phyloP scores from a whole-genome alignment of 2,113 vertebrate genomes.

The Cebidichthys violaceus region DNA sequence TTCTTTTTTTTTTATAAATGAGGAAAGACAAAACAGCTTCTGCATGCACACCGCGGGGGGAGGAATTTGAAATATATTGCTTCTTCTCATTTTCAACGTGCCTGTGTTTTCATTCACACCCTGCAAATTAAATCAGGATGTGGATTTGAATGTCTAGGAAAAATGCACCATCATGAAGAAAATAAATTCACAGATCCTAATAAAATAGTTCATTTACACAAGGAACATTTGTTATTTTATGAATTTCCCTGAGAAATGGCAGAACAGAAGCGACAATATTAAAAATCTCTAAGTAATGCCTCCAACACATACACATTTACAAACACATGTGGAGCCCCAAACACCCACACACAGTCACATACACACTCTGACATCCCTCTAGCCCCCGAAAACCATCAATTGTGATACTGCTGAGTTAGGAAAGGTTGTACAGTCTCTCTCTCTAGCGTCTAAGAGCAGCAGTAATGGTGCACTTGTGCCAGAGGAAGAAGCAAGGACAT shows the following conservation, averaged over 20 bases:
- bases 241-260: background rate
- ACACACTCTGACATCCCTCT: background rate
- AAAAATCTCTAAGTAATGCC: background rate
- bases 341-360: background rate
- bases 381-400: slow-evolving; percentile 16
- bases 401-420: slow-evolving; percentile 34
- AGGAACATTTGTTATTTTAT: background rate
- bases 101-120: slow-evolving; percentile 35
- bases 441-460: slow-evolving; percentile 32
- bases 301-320: background rate
- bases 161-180: background rate
- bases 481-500: slow-evolving; percentile 34
- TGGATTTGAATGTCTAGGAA: slow-evolving; percentile 7
- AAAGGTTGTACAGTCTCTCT: slow-evolving; percentile 18
- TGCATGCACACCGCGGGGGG: background rate
- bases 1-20: background rate
- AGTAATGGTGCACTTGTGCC: slow-evolving; percentile 30
- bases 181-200: background rate
- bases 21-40: slow-evolving; percentile 27
- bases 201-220: background rate
- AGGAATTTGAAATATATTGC: slow-evolving; percentile 22
- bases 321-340: background rate
- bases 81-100: slow-evolving; percentile 30
- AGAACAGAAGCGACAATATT: background rate
- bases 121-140: slow-evolving; percentile 36